Evolutionary conservation across 2,888 invertebrate genomes (phyloP).

Genomic region (Schizaphis graminum): DNA sequence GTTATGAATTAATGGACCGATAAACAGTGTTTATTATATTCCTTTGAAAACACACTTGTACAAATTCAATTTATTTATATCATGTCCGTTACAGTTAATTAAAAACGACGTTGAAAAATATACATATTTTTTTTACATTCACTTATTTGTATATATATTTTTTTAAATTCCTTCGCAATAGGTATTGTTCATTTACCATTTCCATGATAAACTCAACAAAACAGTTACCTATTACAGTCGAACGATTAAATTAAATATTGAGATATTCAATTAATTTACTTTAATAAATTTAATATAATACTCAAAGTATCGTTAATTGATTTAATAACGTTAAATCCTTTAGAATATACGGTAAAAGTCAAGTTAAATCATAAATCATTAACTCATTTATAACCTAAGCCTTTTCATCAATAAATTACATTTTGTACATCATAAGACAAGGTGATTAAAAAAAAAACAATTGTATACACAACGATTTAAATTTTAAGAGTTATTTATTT

Average conservation of each 20-base stretch:
- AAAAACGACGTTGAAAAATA: neutral
- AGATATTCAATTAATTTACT: neutral
- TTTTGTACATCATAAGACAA: neutral
- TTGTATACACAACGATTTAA: neutral
- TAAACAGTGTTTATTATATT: constrained; percentile 25
- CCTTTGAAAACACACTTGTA: constrained; percentile 39
- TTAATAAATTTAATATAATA: neutral
- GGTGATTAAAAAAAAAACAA: neutral
- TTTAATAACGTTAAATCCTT: neutral
- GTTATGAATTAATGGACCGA: constrained; percentile 37
- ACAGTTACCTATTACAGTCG: neutral
- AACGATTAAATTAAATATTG: neutral
- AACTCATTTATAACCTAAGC: neutral
- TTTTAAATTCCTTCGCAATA: neutral
- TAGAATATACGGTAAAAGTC: neutral
- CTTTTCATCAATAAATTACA: neutral
- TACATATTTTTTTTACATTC: neutral
- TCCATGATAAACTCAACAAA: neutral
- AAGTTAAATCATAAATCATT: neutral
- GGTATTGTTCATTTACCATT: neutral
- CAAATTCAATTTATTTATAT: constrained; percentile 34
- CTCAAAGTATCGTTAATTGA: neutral
- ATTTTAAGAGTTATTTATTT: neutral
- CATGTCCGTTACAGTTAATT: constrained; percentile 34
- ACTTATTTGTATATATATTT: neutral